A percentile compares a stretch with the other conserved stretches of the same genome.
phyloP scores from a whole-genome alignment of 2,113 vertebrate genomes.

The Oceanodroma tethys region DNA sequence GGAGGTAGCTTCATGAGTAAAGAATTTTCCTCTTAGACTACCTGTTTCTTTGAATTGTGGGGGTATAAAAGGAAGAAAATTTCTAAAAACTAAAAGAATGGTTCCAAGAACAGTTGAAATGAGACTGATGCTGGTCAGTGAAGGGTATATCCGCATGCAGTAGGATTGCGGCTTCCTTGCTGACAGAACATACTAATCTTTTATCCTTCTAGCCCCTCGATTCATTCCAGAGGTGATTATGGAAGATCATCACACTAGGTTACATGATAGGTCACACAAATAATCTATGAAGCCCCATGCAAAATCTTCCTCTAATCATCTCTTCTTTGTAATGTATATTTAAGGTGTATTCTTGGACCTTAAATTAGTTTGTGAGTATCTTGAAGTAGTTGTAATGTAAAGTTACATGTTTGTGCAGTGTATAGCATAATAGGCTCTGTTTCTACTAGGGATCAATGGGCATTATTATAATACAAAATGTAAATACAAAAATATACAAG shows the following conservation, averaged over 20 bases:
- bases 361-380: background rate
- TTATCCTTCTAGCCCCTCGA: background rate
- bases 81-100: background rate
- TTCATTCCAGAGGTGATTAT: background rate
- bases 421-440: background rate
- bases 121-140: background rate
- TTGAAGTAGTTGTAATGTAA: background rate
- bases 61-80: background rate
- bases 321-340: background rate
- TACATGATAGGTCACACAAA: background rate
- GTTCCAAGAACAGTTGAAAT: background rate
- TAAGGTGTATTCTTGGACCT: background rate
- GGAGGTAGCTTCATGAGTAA: background rate
- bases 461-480: background rate
- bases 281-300: background rate
- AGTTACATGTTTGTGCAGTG: background rate
- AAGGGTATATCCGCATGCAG: accelerated
- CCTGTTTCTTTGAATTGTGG: background rate
- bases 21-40: background rate
- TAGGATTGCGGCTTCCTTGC: background rate
- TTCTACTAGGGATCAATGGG: background rate
- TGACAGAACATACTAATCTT: background rate
- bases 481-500: background rate
- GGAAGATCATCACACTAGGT: background rate
- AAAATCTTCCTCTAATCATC: background rate